Evolutionary conservation across 2,113 vertebrate genomes (phyloP).

Genomic region (Natator depressus): DNA sequence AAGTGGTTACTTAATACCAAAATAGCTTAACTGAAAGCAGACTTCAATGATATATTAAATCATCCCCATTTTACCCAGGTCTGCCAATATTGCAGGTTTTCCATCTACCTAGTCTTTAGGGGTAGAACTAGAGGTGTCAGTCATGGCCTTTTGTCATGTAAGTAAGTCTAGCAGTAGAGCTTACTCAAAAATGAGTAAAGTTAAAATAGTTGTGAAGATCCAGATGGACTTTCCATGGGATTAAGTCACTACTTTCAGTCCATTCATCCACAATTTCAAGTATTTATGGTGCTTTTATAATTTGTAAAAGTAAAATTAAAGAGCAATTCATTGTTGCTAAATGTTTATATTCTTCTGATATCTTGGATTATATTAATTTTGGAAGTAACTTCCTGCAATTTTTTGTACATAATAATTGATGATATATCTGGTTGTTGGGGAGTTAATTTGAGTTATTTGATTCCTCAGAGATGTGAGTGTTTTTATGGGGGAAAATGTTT

Average conservation of each 20-base stretch:
- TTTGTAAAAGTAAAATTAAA: background rate
- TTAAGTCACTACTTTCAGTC: background rate
- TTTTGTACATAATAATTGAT: too few species aligned
- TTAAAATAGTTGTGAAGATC: background rate
- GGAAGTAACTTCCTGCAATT: too few species aligned
- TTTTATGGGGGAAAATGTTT: too few species aligned
- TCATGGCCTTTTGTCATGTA: background rate
- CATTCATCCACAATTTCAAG: background rate
- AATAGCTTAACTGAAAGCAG: too few species aligned
- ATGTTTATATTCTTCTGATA: too few species aligned
- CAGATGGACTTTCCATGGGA: background rate
- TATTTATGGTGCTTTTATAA: background rate
- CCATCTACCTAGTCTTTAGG: background rate
- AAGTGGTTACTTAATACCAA: background rate
- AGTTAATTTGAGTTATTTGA: too few species aligned
- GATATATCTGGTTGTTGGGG: too few species aligned
- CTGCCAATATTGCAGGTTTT: background rate
- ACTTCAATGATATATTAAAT: background rate
- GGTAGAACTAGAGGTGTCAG: background rate
- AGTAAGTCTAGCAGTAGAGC: fast-evolving
- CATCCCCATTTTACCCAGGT: background rate
- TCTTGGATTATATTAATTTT: too few species aligned
- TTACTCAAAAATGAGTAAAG: background rate
- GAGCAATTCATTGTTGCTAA: background rate
- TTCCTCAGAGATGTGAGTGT: too few species aligned